Evolutionary conservation across 2,113 vertebrate species (phyloP).

Genomic region (Phalacrocorax brasilianus): DNA sequence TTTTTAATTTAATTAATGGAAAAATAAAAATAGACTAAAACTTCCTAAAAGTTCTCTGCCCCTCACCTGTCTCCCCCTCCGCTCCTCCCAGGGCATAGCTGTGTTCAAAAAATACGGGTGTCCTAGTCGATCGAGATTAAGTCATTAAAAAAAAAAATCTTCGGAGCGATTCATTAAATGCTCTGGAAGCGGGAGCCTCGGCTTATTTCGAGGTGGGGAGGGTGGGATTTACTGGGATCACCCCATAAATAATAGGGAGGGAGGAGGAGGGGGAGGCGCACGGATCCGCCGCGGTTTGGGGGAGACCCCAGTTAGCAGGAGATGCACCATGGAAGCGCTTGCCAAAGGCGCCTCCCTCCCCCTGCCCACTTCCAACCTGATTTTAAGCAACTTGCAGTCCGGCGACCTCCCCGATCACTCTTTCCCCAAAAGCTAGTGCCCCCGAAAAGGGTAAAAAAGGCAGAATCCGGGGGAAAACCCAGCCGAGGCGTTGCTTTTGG

Average conservation of each 20-base stretch:
- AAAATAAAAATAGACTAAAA: constrained; percentile 79
- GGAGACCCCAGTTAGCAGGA: constrained; percentile 67
- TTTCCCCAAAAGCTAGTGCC: constrained; percentile 59
- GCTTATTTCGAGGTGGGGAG: constrained; percentile 54
- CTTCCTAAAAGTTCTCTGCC: constrained; percentile 75
- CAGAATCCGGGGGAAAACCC: constrained; percentile 53
- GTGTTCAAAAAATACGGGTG: constrained; percentile 7
- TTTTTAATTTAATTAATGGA: constrained; percentile 31
- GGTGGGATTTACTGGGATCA: constrained; percentile 63
- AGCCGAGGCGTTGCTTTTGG: constrained; percentile 56
- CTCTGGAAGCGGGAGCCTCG: constrained; percentile 12
- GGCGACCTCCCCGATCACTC: not conserved
- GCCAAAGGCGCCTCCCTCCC: constrained; percentile 64
- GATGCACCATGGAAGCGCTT: constrained; percentile 64
- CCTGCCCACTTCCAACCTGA: constrained; percentile 67
- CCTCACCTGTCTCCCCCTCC: constrained; percentile 6
- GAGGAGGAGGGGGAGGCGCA: constrained; percentile 57
- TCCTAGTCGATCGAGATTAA: constrained; percentile 27
- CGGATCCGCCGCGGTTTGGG: constrained; percentile 38
- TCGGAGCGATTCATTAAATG: constrained; percentile 47
- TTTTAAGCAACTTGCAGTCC: constrained; percentile 62
- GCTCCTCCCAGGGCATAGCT: not conserved
- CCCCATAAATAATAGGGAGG: constrained; percentile 69
- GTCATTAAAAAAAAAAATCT: not conserved
- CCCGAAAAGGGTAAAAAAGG: constrained; percentile 52